phyloP scores from a whole-genome alignment of 2,888 invertebrate genomes.

The Drosophila hamatofila region DNA sequence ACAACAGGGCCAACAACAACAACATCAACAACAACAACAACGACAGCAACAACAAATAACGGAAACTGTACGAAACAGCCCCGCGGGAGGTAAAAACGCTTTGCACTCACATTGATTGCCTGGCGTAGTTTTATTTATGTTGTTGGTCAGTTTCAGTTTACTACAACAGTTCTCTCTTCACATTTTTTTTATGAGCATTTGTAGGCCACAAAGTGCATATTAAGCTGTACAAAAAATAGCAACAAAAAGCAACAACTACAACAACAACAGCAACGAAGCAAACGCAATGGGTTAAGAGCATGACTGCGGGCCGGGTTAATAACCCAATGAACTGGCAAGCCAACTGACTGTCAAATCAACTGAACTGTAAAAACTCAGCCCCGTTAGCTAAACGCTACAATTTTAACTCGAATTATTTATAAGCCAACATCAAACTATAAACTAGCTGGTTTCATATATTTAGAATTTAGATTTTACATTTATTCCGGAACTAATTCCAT shows the following conservation, averaged over 20 bases:
- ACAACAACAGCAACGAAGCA: neutral
- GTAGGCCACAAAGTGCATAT: conserved; percentile 79
- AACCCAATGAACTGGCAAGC: conserved; percentile 42
- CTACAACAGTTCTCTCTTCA: conserved; percentile 48
- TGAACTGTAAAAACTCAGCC: conserved; percentile 17
- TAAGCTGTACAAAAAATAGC: conserved; percentile 51
- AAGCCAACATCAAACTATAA: neutral
- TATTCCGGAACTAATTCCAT: neutral
- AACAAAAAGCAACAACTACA: conserved; percentile 8
- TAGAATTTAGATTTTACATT: neutral
- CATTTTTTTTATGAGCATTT: conserved; percentile 65
- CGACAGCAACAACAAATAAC: conserved; percentile 15
- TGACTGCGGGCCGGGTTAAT: conserved; percentile 50
- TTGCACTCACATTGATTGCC: conserved; percentile 78
- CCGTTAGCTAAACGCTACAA: conserved; percentile 24
- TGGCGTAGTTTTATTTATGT: conserved; percentile 76
- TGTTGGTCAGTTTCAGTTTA: conserved; percentile 64
- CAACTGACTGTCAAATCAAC: conserved; percentile 38
- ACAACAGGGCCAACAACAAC: conserved; percentile 44
- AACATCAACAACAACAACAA: conserved; percentile 39
- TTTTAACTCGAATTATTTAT: conserved; percentile 26
- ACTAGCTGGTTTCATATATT: neutral
- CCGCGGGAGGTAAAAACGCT: conserved; percentile 77
- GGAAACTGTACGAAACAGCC: conserved; percentile 40
- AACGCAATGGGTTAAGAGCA: conserved; percentile 50